Evolutionary conservation across 2,888 invertebrate genomes (phyloP), one percentile per base, ranked within the genome.

Genomic region (Fragum fragum): DNA sequence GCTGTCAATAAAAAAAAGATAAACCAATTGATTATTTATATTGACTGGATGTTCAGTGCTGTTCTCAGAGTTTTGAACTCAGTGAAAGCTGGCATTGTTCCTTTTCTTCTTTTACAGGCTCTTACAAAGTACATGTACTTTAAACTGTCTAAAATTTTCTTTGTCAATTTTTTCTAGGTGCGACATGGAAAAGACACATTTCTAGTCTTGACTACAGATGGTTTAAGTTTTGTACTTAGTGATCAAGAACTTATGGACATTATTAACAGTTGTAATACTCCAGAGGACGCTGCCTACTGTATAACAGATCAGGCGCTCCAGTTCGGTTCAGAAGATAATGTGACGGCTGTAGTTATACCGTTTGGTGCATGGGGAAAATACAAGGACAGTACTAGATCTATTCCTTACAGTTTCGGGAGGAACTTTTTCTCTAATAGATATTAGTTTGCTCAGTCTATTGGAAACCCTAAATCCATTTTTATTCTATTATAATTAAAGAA

Each of bases 351-450:
- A 18, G 93, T 95, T 18, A 90, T 95, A 7, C 95, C 95, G 5
- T 94, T 95, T 79, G 95, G 95, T 9, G 94, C 95, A 0, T 95
- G 95, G 95, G 95, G 95, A 32, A 95, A 95, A 85, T 94, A 90
- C 83, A 89, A 89, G n/a, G 85, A 82, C 18, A 83, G 90, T 1
- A 83, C 89, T 2, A 77, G 87, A 16, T 85, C 88, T 18, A 88
- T 92, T 16, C 90, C 89, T 1, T 92, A 91, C 79, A 90, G 90
- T 69, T 91, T 92, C 88, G 91, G 93, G 0, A 73, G 92, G 21
- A 89, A 89, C 69, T 79, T 92, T 42, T 70, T 57, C 1, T 83
- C 83, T 0, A 73, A 79, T 42, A 73, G 86, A 79, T 85, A 80
- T 47, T 73, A 47, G 16, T n/a, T 39, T 39, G 39, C 14, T 39